Evolutionary conservation across 2,797 vertebrate genomes (phyloP).

Genomic region (Liasis olivaceus): DNA sequence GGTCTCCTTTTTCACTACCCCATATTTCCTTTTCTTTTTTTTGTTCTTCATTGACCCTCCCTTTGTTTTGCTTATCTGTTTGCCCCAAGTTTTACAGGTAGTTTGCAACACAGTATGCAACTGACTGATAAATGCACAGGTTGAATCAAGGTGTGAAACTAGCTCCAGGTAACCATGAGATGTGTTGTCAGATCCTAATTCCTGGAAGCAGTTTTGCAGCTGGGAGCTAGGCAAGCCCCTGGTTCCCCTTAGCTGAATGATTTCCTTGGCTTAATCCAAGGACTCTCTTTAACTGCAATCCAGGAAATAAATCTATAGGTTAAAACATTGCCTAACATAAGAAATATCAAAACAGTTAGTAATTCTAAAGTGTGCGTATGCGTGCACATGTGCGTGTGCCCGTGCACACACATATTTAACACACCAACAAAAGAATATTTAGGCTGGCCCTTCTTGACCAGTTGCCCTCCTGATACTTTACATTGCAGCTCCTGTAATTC

Average conservation of each 20-base stretch:
- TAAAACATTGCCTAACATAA: not conserved
- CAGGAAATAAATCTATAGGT: not conserved
- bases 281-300: not conserved
- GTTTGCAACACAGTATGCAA: conserved; percentile 3
- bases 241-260: conserved; percentile 1
- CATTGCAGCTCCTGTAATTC: not conserved
- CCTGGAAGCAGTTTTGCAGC: not conserved
- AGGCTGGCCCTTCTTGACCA: not conserved
- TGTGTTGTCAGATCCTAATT: not conserved
- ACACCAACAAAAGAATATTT: not conserved
- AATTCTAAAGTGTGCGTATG: not conserved
- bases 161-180: not conserved
- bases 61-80: not conserved
- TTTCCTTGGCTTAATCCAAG: too few species aligned
- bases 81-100: not conserved
- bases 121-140: not conserved
- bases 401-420: not conserved
- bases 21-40: not conserved
- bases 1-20: not conserved
- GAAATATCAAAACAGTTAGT: not conserved
- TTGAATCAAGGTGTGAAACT: not conserved
- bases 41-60: not conserved
- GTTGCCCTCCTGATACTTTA: not conserved
- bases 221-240: not conserved
- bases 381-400: too few species aligned